phyloP scores from a whole-genome alignment of 2,888 invertebrate species.

The Cryptocephalus moraei region DNA sequence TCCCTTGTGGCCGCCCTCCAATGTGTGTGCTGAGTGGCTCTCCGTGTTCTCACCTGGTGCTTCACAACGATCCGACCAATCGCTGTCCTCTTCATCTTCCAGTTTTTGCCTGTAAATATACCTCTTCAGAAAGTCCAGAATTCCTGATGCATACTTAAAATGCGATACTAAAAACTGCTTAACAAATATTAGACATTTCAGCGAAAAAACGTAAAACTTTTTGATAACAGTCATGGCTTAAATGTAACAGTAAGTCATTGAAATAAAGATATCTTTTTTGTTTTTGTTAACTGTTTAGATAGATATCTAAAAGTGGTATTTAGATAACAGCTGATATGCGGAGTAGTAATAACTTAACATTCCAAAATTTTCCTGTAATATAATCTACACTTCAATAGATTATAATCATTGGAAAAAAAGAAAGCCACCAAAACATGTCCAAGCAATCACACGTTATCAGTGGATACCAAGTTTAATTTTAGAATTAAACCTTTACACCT shows the following conservation, averaged over 20 bases:
- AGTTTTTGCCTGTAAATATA: constrained; percentile 7
- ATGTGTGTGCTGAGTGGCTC: constrained; percentile 42
- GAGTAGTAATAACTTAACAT: no score
- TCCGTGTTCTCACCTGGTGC: constrained; percentile 38
- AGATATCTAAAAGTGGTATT: not conserved
- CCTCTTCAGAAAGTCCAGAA: no score
- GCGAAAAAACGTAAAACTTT: not conserved
- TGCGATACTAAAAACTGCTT: not conserved
- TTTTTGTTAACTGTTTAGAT: not conserved
- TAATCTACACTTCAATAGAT: no score
- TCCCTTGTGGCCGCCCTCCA: constrained; percentile 36
- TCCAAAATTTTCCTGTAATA: no score
- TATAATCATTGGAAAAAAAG: no score
- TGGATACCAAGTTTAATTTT: no score
- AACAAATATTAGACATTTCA: not conserved
- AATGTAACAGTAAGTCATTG: not conserved
- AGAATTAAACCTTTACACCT: no score
- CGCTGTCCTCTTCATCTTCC: constrained; percentile 29
- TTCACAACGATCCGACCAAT: constrained; percentile 31
- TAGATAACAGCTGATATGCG: no score
- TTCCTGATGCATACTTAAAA: no score
- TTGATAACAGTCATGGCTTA: not conserved
- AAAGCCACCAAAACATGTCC: no score
- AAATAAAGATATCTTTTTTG: not conserved
- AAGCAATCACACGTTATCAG: no score